Evolutionary conservation across 2,113 vertebrate species (phyloP), one percentile per base, ranked within the genome.

Genomic region (Grus americana): DNA sequence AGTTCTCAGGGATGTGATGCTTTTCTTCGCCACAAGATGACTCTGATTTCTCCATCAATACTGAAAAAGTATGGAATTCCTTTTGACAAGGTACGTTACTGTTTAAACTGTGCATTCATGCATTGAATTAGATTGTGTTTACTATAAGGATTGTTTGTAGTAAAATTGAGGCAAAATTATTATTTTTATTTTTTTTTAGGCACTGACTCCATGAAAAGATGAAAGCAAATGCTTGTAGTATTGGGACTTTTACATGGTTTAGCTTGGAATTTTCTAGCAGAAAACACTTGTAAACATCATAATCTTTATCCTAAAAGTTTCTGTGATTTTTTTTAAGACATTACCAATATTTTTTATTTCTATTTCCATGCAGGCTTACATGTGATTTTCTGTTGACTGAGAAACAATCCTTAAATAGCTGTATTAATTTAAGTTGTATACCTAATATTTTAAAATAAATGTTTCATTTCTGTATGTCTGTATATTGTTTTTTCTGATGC

Each of bases 21-120:
- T 82, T 99, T 99, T 98, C 99, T 99, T 90, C 98, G 99, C 91
- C 99, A 99, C 97, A 99, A 99, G 98, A 99, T 99, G 99, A 99
- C 99, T 79, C 98, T 99, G 68, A 99, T 99, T 95, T 99, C 99
- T 75, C 99, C 99, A 7, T 99, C 98, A 58, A 97, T 99, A 94
- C 95, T 99, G 90, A 99, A 99, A 97, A 99, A 99, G 86, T 99
- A 99, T 29, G 98, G 99, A 94, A 99, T 99, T 98, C 99, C 99
- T 92, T 99, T 99, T 98, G 98, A 99, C 97, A 99, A 99, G 99
- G 99, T 99, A 98, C 29, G 2, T 81, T 82, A 36, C 8, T 87
- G 15, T 62, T 90, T 47, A 86, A 81, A 70, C 65, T 71, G 8
- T 73, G 10, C 52, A 40, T 88, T 34, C 70, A 24, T 66, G 7